Conservation (phyloP, 2,888 invertebrate genomes). For the Lacanobia oleracea region DNA sequence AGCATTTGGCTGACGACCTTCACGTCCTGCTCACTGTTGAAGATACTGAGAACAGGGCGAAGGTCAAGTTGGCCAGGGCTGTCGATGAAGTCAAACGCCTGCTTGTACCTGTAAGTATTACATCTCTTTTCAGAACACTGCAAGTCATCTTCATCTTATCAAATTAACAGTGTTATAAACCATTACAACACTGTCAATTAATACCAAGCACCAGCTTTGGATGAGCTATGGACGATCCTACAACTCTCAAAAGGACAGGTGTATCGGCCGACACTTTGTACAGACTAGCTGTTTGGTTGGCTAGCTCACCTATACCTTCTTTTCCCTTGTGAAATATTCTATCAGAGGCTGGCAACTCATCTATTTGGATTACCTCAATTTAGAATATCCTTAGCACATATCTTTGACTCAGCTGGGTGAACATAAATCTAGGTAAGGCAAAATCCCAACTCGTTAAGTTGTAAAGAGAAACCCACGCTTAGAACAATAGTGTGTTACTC, state of each 20-base stretch:
- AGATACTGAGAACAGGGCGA: conserved; percentile 99
- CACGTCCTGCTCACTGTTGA: conserved; percentile 99
- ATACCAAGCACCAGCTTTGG: too few relatives aligned
- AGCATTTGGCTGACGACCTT: conserved; percentile 99
- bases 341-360: neutral
- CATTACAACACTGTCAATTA: too few relatives aligned
- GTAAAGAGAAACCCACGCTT: neutral
- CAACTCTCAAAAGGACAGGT: too few relatives aligned
- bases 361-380: neutral
- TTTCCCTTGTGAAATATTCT: neutral
- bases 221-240: too few relatives aligned
- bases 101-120: conserved; percentile 97
- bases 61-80: conserved; percentile 98
- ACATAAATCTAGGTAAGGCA: neutral
- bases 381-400: too few relatives aligned
- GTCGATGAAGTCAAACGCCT: conserved; percentile 99
- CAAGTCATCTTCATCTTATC: neutral
- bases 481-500: conserved; percentile 18
- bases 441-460: conserved; percentile 1
- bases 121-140: neutral
- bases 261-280: too few relatives aligned
- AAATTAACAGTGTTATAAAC: neutral
- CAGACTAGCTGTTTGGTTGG: too few relatives aligned
- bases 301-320: neutral
- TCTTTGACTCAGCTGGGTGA: neutral